Base-by-base conservation (phyloP, 2,888 invertebrate species). In the Thera obeliscata region DNA sequence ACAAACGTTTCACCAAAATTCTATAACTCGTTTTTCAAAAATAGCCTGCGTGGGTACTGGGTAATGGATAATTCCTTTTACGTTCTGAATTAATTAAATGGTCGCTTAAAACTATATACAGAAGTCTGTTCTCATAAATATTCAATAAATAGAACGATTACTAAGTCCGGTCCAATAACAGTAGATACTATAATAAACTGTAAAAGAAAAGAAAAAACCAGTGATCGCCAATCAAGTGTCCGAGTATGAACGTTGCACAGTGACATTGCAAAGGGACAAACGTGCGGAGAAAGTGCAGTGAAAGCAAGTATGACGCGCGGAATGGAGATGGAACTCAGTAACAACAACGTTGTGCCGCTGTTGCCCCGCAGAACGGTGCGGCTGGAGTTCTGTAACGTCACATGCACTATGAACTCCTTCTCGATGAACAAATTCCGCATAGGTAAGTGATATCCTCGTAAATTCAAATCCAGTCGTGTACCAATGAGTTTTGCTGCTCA, bases 371-470 rank as follows among this genome's bases (percentile, higher is more conserved):
- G 95, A 55, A 95, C 95, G 9, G 94, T 97, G 66, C 94, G 96
- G 74, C 86, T 97, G 64, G 94, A 95, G 72, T 97, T 97, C 81
- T 94, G 93, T 66, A 94, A 97, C 78, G 93, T 97, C 46, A 94
- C 94, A 1, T 97, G 96, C 79, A 87, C 93, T 4, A 93, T 96
- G 46, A 94, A 93, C 72, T 90, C 92, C 56, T 95, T 96, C 86
- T 93, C 89, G 41, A 76, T 95, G 55, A 87, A 89, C 50, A 95
- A 94, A 75, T 83, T 95, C n/a, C 89, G 91, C 72, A 90, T 94
- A 74, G 95, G 96, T 96, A 80, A 94, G 95, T 61, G 6, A 0
- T 38, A 38, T 5, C 38, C 4, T 38, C 3, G 4, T 38, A 38
- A 38, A 6, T 41, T 7, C 41, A 41, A 41, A 4, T 2, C 41